phyloP scores from a whole-genome alignment of 1,140 invertebrate species.

The Gryllus bimaculatus region DNA sequence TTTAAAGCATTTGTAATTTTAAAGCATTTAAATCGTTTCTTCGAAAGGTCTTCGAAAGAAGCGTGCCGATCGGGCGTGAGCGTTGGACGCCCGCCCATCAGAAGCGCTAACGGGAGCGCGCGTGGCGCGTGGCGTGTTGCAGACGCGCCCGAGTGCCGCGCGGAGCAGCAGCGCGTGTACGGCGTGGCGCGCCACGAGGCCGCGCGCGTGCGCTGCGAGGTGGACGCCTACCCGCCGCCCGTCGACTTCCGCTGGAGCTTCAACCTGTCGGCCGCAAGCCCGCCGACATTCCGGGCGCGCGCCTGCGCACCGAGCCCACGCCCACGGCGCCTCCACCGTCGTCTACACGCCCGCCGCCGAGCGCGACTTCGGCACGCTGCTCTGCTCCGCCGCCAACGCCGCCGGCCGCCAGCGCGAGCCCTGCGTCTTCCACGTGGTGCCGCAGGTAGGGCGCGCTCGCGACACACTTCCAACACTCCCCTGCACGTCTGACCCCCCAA shows the following conservation, averaged over 20 bases:
- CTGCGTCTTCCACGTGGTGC: slow-evolving; percentile 59
- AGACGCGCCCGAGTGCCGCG: slow-evolving; percentile 78
- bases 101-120: no score
- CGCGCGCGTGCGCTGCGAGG: slow-evolving; percentile 69
- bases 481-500: slow-evolving; percentile 56
- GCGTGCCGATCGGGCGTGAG: no score
- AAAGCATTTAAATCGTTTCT: no score
- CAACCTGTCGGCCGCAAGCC: slow-evolving; percentile 77
- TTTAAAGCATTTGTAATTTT: no score
- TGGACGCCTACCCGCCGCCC: slow-evolving; percentile 75
- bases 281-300: slow-evolving; percentile 57
- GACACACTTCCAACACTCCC: slow-evolving; percentile 38
- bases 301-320: slow-evolving; percentile 33
- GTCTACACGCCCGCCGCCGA: slow-evolving; percentile 60
- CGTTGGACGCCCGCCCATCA: no score
- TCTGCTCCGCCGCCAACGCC: slow-evolving; percentile 59
- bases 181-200: slow-evolving; percentile 76
- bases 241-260: slow-evolving; percentile 81
- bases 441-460: slow-evolving; percentile 39
- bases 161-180: slow-evolving; percentile 68
- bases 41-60: no score
- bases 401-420: slow-evolving; percentile 55
- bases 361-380: slow-evolving; percentile 56
- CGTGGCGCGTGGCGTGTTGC: slow-evolving; percentile 25
- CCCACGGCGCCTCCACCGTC: slow-evolving; percentile 40